These are phyloP conservation scores for Drosophila ohnishii DNA, from an alignment of 1,140 invertebrate species.

Conservation along the genomic window DNA sequence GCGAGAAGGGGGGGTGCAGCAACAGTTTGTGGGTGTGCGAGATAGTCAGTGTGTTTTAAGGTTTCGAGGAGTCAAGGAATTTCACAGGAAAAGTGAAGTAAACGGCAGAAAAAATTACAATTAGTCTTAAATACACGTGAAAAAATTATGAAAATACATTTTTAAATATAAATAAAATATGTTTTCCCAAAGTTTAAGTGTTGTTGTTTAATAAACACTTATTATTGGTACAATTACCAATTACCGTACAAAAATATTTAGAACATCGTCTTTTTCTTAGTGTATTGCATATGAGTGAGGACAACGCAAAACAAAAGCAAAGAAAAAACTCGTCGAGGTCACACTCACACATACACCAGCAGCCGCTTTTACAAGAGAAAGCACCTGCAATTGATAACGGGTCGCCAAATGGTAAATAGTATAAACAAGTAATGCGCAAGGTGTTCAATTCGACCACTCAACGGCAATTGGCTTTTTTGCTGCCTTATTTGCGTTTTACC, in stretches of 20 bases:
- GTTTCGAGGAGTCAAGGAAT: slow-evolving; percentile 73
- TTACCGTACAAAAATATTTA: too few relatives aligned
- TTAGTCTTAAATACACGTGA: not conserved
- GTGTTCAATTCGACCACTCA: slow-evolving; percentile 77
- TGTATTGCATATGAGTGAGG: slow-evolving; percentile 19
- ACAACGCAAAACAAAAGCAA: slow-evolving; percentile 42
- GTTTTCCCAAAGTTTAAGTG: not conserved
- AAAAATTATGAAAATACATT: not conserved
- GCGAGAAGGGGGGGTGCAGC: slow-evolving; percentile 70
- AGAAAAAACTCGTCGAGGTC: slow-evolving; percentile 64
- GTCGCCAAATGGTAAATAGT: slow-evolving; percentile 53
- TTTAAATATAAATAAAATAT: too few relatives aligned
- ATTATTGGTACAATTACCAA: too few relatives aligned
- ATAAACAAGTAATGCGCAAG: slow-evolving; percentile 67
- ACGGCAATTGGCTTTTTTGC: slow-evolving; percentile 73
- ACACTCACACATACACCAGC: slow-evolving; percentile 17
- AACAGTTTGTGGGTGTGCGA: slow-evolving; percentile 62
- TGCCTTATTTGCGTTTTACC: slow-evolving; percentile 75
- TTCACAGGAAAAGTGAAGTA: slow-evolving; percentile 46
- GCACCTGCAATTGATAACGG: slow-evolving; percentile 69
- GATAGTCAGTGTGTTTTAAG: slow-evolving; percentile 16
- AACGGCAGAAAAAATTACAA: not conserved
- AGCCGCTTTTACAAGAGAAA: slow-evolving; percentile 35
- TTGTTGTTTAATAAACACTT: not conserved
- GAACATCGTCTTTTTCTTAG: too few relatives aligned